Base-by-base conservation (phyloP, 2,888 invertebrate genomes). In the Conus canariensis region DNA sequence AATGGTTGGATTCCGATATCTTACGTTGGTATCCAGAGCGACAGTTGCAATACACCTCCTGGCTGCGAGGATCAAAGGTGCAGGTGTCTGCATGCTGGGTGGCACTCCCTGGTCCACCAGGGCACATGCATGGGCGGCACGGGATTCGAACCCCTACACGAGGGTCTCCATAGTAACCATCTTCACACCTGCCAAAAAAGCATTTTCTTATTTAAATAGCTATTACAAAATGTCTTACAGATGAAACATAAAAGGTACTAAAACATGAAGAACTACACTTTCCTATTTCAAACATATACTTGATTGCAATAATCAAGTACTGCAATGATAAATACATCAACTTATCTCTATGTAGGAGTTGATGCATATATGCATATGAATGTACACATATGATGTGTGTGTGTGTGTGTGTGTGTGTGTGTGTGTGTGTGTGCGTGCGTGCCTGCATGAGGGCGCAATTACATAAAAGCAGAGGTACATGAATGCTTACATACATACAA, bases 151-250 rank as follows among this genome's bases (percentile, higher is more conserved):
- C 93, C 86, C 98, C 98, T 89, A 99, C 97, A 92, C 98, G 97
- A 0, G 99, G 99, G 97, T 99, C 99, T 12, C 99, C 99, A 96
- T 99, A 99, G 96, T 97, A 99, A 9, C 99, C 98, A 95, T 98
- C 98, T 90, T 98, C 97, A 95, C 96, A 96, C 90, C 96, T 96
- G 92, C 10, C 91, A 80, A 22, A 70, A 64, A 77, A 25, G 64
- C 45, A 45, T 45, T 45, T 45, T 45, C 45, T 45, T 45, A 45
- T 45, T 45, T 45, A 2, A 45, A 45, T 4, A 45, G 45, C 45
- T 45, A 45, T 45, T 45, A 45, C 45, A n/a, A 16, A 45, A 45
- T 16, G 25, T 82, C 30, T 6, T 14, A 45, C 19, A 19, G 14
- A 67, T 67, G 22, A 67, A 67, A 67, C 7, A 6, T 14, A 67